Percentiles rank a stretch among this genome's conserved stretches.
phyloP scores from a whole-genome alignment of 2,888 invertebrate genomes.

The Choreutis nemorana region DNA sequence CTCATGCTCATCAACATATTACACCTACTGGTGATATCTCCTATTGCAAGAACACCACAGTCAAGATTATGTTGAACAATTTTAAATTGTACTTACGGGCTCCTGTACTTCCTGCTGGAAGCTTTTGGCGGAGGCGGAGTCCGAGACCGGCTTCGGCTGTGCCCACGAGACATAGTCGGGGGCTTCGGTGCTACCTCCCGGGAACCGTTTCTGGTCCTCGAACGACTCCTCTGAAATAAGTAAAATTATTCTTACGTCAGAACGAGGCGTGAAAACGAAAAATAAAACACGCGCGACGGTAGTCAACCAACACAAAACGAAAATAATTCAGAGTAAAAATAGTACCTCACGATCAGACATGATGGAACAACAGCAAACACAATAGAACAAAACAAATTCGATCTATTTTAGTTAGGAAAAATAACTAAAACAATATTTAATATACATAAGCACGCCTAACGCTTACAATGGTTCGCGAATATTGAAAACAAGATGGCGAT shows the following conservation, averaged over 20 bases:
- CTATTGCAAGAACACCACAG: not conserved
- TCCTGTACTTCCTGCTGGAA: slow-evolving; percentile 52
- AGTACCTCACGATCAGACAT: slow-evolving; percentile 64
- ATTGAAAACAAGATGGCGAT: slow-evolving; percentile 47
- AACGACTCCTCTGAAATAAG: slow-evolving; percentile 58
- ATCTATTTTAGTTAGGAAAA: slow-evolving; percentile 34
- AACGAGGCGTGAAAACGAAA: slow-evolving; percentile 11
- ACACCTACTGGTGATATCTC: not conserved
- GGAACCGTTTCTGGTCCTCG: slow-evolving; percentile 59
- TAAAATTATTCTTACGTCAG: slow-evolving; percentile 19
- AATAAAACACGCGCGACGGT: slow-evolving; percentile 45
- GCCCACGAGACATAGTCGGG: slow-evolving; percentile 47
- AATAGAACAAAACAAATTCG: slow-evolving; percentile 25
- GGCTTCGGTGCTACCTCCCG: slow-evolving; percentile 51
- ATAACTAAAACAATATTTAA: slow-evolving; percentile 24
- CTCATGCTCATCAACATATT: too few relatives aligned
- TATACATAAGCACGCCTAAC: slow-evolving; percentile 20
- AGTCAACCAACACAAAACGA: slow-evolving; percentile 13
- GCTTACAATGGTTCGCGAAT: slow-evolving; percentile 20
- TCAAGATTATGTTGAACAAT: not conserved
- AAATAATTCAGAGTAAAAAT: slow-evolving; percentile 29
- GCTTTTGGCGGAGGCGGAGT: slow-evolving; percentile 62
- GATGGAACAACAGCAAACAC: slow-evolving; percentile 22
- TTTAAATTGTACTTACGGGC: slow-evolving; percentile 40
- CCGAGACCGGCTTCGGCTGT: slow-evolving; percentile 59